Base-by-base conservation (phyloP, 2,888 invertebrate species). In the Prosapia bicincta region DNA sequence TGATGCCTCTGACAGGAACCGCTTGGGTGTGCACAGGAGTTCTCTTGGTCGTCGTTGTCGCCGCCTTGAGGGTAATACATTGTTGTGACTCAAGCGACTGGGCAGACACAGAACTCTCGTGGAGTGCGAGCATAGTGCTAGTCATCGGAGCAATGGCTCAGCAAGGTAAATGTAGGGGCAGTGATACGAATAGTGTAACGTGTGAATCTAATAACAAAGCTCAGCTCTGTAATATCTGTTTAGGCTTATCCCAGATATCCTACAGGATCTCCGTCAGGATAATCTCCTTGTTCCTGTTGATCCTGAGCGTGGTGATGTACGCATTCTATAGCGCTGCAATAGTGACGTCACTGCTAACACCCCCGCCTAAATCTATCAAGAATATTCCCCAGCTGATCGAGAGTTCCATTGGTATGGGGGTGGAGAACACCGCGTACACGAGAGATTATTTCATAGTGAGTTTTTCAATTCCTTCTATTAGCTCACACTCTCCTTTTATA, bases 261-360 rank as follows among this genome's bases (percentile, higher is more conserved):
- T 28, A 77, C 26, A 68, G 72, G 20, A 71, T 77, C 65, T 78
- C 80, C 9, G 79, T 70, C 3, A 74, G 79, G 20, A 76, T 77
- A 10, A 30, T 78, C 7, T 71, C 75, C 23, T 66, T 79, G 26
- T 75, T 76, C 26, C 28, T 78, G 1, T 73, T 79, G 26, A 54
- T 80, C 26, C 65, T 76, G 23, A 76, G 78, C 67, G 75, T 79
- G n/a, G 73, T 79, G 28, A 32, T 79, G 66, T 79, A 79, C 43
- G 76, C 77, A 20, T 79, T 79, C 76, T 80, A 80, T 43, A 78
- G 78, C 10, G 78, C 80, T 5, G 76, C 78, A 3, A 78, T 80
- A 24, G 78, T 80, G 30, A 78, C 78, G 7, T 78, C 79, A 67
- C 71, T 80, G 9, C 74, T 80, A 30, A 72, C 71, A 26, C 79